Base-by-base conservation (phyloP, 37 sponge, comb jelly and placozoan species). In the Tethya wilhelma region DNA sequence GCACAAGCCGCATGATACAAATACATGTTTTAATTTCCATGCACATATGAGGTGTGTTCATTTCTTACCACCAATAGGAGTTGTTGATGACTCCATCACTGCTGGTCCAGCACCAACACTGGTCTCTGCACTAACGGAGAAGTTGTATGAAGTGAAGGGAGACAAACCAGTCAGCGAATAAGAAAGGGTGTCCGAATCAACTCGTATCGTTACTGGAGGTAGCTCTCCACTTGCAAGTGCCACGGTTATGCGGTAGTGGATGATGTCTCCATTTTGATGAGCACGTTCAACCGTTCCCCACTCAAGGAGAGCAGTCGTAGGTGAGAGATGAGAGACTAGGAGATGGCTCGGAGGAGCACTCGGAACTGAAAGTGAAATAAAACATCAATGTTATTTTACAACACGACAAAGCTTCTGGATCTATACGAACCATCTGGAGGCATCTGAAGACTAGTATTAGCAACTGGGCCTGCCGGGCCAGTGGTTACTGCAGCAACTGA, bases 401-500 rank as follows among this genome's bases (percentile, higher is more conserved):
- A n/a, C n/a, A n/a, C n/a, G n/a, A n/a, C n/a, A n/a, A n/a, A n/a
- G n/a, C n/a, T 49, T 49, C 14, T 19, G 14, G 53, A 49, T 49
- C 28, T 8, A 26, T 20, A 22, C 67, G 30, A 14, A 74, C 75
- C 75, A 57, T 74, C 75, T 32, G 56, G 38, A 32, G 75, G 60
- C 8, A 58, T 34, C 34, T 65, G 75, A 8, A 57, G 8, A 33
- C 67, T 68, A 5, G 69, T 43, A 11, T 45, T 69, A 1, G 67
- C 42, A 44, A 41, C 22, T 29, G 84, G 84, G 22, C 84, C 84
- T 3, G n/a, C n/a, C n/a, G 49, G 14, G 2, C 67, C 84, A 25
- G 74, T 58, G 22, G 84, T 83, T 28, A 49, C n/a, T 5, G 84
- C 84, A 49, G 68, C 67, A 19, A 83, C 58, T 3, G 75, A 53